Conservation (phyloP, 2,797 vertebrate species). For the Lagorchestes hirsutus region DNA sequence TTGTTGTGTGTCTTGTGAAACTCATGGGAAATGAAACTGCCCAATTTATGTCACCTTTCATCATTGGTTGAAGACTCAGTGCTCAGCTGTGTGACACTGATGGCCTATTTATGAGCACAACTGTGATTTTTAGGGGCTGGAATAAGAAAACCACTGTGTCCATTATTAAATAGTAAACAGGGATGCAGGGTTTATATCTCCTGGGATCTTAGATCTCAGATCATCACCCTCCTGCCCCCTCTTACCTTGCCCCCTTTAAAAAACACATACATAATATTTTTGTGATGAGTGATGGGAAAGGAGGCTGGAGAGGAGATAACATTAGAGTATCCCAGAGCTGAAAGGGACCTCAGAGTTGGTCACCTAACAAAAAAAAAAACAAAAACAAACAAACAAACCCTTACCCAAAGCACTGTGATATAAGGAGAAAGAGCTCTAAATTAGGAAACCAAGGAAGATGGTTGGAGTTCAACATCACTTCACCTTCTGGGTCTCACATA, state of each 20-base stretch:
- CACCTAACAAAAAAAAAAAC: neutral
- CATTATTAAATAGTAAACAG: neutral
- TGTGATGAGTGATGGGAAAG: slow-evolving; percentile 26
- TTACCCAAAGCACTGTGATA: neutral
- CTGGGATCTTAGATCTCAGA: neutral
- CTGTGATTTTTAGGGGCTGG: neutral
- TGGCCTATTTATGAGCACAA: neutral
- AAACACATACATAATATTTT: slow-evolving; percentile 1
- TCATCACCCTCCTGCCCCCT: neutral
- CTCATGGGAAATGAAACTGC: neutral
- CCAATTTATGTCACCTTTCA: neutral
- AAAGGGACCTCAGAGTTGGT: neutral
- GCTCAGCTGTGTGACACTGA: neutral
- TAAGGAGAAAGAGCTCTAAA: neutral
- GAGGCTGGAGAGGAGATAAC: neutral
- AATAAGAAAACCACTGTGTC: slow-evolving; percentile 1
- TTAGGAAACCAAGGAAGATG: neutral
- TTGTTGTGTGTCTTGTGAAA: neutral
- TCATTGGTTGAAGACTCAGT: neutral
- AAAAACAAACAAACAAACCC: neutral
- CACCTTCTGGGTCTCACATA: neutral
- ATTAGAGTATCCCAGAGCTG: neutral
- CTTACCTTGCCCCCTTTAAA: neutral
- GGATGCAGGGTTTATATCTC: neutral
- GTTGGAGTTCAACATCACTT: neutral